A percentile compares a stretch with the other conserved stretches of the same genome.
Conservation (phyloP, 2,797 vertebrate species). For the Adelosebastes latens region DNA sequence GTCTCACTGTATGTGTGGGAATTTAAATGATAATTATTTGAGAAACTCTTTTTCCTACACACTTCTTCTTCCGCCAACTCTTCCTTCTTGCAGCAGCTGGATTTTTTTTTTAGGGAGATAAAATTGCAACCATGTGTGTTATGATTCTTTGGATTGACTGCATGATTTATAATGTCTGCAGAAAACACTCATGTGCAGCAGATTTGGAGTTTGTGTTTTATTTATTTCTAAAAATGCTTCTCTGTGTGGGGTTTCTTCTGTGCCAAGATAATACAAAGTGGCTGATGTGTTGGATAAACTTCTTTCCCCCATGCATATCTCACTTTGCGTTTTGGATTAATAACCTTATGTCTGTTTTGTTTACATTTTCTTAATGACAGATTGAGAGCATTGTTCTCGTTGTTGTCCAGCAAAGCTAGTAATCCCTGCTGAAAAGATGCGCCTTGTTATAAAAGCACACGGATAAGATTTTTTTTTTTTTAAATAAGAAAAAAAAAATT, state of each 20-base stretch:
- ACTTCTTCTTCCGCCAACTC: neutral
- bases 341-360: conserved; percentile 60
- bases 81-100: neutral
- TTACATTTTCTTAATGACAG: conserved; percentile 64
- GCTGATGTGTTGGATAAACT: neutral
- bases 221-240: neutral
- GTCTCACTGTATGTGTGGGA: conserved; percentile 39
- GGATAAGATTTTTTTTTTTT: neutral
- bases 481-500: neutral
- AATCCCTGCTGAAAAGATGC: conserved; percentile 57
- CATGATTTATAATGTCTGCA: neutral
- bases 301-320: conserved; percentile 23
- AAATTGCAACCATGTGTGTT: neutral
- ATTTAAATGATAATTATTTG: conserved; percentile 28
- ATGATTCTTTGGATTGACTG: neutral
- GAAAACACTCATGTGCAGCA: neutral
- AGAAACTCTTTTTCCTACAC: neutral
- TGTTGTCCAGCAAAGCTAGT: conserved; percentile 70
- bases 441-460: conserved; percentile 14
- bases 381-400: conserved; percentile 56
- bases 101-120: neutral
- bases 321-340: conserved; percentile 67
- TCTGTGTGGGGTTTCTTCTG: neutral
- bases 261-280: neutral
- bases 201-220: neutral